Conservation (phyloP, 2,888 invertebrate species). For the Ectemnius lituratus region DNA sequence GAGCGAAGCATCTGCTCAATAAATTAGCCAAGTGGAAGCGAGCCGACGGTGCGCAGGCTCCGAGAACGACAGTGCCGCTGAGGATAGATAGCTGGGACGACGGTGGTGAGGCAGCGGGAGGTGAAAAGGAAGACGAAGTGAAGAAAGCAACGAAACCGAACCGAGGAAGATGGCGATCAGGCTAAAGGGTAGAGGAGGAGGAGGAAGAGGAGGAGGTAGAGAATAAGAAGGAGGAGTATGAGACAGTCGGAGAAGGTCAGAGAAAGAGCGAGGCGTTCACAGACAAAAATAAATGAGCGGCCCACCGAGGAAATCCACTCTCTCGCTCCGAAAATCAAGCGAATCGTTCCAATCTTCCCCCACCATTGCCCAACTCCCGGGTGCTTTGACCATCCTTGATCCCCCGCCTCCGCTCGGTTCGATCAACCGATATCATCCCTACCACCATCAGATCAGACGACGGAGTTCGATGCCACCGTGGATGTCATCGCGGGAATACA, state of each 20-base stretch:
- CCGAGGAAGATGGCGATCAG: not conserved
- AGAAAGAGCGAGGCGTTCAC: conserved; percentile 40
- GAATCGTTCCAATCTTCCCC: conserved; percentile 44
- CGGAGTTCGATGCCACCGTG: conserved; percentile 61
- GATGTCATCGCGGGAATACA: conserved; percentile 61
- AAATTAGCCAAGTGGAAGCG: conserved; percentile 51
- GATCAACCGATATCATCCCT: conserved; percentile 46
- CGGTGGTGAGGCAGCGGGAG: not conserved
- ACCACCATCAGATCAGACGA: conserved; percentile 22
- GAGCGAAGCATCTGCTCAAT: conserved; percentile 46
- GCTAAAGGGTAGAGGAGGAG: not conserved
- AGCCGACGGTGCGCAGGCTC: conserved; percentile 41
- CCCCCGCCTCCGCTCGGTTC: conserved; percentile 13
- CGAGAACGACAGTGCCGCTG: conserved; percentile 19
- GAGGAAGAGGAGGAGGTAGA: not conserved
- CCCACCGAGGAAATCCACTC: conserved; percentile 67
- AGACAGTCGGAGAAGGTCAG: not conserved
- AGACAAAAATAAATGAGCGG: conserved; percentile 68
- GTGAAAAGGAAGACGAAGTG: too few species aligned
- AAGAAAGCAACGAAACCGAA: conserved; percentile 1
- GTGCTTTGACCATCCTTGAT: conserved; percentile 30
- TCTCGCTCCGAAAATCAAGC: conserved; percentile 64
- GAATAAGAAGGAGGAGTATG: not conserved
- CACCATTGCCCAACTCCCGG: conserved; percentile 35
- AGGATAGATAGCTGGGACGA: not conserved